Conservation (phyloP, 2,797 vertebrate species). For the Apodemus agrarius region DNA sequence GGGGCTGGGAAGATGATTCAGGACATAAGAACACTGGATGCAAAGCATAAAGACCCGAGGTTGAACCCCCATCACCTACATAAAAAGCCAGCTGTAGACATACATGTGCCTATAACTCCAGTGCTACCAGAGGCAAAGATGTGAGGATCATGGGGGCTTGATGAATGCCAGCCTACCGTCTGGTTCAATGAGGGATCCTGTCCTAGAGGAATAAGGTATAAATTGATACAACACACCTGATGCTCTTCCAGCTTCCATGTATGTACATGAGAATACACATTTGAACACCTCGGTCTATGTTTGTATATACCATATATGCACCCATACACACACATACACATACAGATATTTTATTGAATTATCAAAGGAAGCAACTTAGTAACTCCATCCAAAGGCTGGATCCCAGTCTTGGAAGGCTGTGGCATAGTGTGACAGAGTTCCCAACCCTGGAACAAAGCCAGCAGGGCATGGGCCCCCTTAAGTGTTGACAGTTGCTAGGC, state of each 20-base stretch:
- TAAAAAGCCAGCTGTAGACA: not conserved
- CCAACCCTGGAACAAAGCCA: not conserved
- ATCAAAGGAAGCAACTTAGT: slow-evolving; percentile 34
- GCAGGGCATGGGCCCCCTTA: too few species aligned
- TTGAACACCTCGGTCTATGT: not conserved
- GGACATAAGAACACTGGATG: not conserved
- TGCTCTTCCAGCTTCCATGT: not conserved
- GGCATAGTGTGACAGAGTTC: not conserved
- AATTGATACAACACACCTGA: not conserved
- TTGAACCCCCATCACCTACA: not conserved
- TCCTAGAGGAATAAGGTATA: not conserved
- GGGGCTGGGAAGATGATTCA: not conserved
- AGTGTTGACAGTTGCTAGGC: not conserved
- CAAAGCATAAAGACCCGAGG: not conserved
- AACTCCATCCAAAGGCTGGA: not conserved
- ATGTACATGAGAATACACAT: not conserved
- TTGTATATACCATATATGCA: not conserved
- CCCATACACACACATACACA: not conserved
- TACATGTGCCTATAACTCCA: not conserved
- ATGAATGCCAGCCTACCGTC: not conserved
- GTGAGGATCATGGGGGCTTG: not conserved
- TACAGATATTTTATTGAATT: not conserved
- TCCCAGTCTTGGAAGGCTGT: not conserved
- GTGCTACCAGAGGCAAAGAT: not conserved
- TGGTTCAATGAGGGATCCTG: not conserved